Evolutionary conservation across 1,140 invertebrate species (phyloP).

Genomic region (Bradynema listronoti): DNA sequence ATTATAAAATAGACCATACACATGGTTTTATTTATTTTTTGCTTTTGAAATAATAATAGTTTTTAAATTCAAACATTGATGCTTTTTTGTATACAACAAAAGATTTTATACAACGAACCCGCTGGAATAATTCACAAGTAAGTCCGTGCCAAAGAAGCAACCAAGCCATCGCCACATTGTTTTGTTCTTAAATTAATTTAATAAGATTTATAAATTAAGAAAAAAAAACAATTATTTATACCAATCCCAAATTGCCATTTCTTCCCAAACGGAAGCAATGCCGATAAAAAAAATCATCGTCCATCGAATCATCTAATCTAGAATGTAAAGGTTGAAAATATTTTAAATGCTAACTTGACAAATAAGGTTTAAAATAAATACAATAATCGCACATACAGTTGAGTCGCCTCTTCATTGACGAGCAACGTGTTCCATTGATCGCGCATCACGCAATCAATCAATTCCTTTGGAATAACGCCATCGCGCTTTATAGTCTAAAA

Average conservation of each 20-base stretch:
- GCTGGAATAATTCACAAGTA: slow-evolving; percentile 14
- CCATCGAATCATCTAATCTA: slow-evolving; percentile 8
- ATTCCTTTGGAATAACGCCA: slow-evolving; percentile 9
- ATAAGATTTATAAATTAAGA: neutral
- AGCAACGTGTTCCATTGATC: slow-evolving; percentile 13
- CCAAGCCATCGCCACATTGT: slow-evolving; percentile 17
- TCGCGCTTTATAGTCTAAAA: slow-evolving; percentile 9
- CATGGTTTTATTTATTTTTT: neutral
- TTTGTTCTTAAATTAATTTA: slow-evolving; percentile 5
- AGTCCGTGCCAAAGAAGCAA: slow-evolving; percentile 14
- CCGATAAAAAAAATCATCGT: slow-evolving; percentile 18
- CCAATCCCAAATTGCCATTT: neutral
- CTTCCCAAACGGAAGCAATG: slow-evolving; percentile 15
- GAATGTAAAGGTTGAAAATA: too few species aligned
- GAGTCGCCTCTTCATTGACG: slow-evolving; percentile 7
- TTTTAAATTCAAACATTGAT: neutral
- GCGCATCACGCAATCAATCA: slow-evolving; percentile 6
- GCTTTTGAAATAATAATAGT: neutral
- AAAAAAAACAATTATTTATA: slow-evolving; percentile 2
- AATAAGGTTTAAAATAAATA: slow-evolving; percentile 8
- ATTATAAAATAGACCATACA: neutral
- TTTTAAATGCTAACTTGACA: too few species aligned
- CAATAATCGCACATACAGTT: slow-evolving; percentile 2
- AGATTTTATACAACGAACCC: slow-evolving; percentile 13
- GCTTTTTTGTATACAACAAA: neutral